phyloP scores from a whole-genome alignment of 2,888 invertebrate species.

The Balanococcus diminutus region DNA sequence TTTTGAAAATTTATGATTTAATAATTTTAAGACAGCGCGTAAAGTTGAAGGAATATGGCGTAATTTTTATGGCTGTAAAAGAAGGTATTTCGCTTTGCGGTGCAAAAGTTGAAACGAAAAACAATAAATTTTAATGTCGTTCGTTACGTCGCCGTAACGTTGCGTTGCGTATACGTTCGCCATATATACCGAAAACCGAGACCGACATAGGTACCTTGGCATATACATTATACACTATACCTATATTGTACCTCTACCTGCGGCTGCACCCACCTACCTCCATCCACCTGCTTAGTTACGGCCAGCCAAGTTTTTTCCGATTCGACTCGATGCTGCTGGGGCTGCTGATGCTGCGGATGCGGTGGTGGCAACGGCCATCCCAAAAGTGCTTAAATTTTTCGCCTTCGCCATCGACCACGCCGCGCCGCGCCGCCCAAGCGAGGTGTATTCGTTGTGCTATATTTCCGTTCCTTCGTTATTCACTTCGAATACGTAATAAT shows the following conservation, averaged over 20 bases:
- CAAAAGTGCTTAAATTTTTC: conserved; percentile 13
- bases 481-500: neutral
- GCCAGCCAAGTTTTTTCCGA: neutral
- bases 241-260: neutral
- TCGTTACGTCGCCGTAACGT: conserved; percentile 19
- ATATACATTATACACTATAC: no score
- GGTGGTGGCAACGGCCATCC: neutral
- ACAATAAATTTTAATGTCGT: conserved; percentile 32
- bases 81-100: conserved; percentile 1
- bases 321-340: neutral
- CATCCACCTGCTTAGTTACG: neutral
- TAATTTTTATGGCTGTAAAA: conserved; percentile 29
- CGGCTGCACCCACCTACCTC: neutral
- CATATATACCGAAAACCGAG: no score
- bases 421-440: neutral
- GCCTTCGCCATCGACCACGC: neutral
- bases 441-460: no score
- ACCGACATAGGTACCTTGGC: neutral
- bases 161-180: neutral
- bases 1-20: conserved; percentile 21
- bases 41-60: conserved; percentile 22
- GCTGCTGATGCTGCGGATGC: neutral
- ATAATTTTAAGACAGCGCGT: conserved; percentile 16
- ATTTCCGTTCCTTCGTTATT: no score
- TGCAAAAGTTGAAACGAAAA: conserved; percentile 11